Evolutionary conservation across 2,113 vertebrate genomes (phyloP).

Genomic region (Rostratula benghalensis): DNA sequence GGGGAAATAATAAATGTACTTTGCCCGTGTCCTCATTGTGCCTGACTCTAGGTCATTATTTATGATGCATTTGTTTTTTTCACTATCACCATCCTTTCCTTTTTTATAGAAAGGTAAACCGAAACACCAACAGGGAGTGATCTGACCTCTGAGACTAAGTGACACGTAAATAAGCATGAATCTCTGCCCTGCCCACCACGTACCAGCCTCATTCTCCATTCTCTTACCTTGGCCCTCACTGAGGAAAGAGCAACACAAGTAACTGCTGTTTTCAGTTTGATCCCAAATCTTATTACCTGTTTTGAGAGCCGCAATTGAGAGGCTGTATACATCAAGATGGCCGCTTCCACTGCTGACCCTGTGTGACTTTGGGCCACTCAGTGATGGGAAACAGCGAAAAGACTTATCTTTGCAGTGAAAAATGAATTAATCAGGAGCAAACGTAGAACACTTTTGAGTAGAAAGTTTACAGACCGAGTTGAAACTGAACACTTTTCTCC

Average conservation of each 20-base stretch:
- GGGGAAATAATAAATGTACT: not conserved
- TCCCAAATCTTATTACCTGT: not conserved
- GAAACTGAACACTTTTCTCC: not conserved
- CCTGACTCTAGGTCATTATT: not conserved
- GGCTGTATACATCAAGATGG: too few relatives aligned
- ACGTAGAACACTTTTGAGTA: not conserved
- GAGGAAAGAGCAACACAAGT: not conserved
- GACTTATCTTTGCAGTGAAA: not conserved
- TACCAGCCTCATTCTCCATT: not conserved
- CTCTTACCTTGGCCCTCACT: not conserved
- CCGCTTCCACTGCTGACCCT: not conserved
- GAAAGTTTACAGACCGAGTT: not conserved
- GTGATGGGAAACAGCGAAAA: not conserved
- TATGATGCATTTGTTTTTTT: not conserved
- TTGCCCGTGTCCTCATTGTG: not conserved
- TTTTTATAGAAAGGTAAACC: not conserved
- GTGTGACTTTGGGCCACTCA: not conserved
- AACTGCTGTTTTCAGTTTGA: not conserved
- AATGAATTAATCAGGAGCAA: not conserved
- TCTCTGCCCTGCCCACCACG: not conserved
- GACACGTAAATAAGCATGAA: not conserved
- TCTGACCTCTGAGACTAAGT: not conserved
- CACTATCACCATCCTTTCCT: not conserved
- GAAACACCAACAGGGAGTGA: not conserved
- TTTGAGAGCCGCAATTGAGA: not conserved